Conservation (phyloP, 1,140 invertebrate species). For the Schlechtendalia chinensis region DNA sequence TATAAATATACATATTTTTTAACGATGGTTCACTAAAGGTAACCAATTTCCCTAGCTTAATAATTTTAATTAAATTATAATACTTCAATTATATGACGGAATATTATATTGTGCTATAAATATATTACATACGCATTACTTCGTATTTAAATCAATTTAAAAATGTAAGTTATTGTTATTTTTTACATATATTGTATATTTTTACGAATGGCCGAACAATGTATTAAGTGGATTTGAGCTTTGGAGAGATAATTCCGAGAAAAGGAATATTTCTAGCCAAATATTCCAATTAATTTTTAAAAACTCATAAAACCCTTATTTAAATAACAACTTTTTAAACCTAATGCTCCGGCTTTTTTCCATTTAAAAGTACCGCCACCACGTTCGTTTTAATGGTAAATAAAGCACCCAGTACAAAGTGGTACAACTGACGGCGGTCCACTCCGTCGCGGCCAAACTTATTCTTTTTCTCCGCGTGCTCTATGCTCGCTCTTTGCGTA, state of each 20-base stretch:
- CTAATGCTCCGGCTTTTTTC: too few relatives aligned
- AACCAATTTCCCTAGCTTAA: not conserved
- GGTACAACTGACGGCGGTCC: too few relatives aligned
- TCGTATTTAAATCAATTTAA: not conserved
- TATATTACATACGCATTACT: not conserved
- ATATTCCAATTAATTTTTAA: not conserved
- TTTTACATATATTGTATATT: too few relatives aligned
- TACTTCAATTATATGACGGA: not conserved
- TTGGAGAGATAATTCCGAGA: not conserved
- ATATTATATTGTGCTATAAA: not conserved
- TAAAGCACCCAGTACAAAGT: too few relatives aligned
- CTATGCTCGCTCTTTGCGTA: too few relatives aligned
- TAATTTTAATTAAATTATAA: not conserved
- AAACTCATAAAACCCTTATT: not conserved
- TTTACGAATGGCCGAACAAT: too few relatives aligned
- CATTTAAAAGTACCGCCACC: too few relatives aligned
- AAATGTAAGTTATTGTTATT: too few relatives aligned
- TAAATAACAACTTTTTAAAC: not conserved
- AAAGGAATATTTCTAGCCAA: not conserved
- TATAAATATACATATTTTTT: not conserved
- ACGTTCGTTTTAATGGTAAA: too few relatives aligned
- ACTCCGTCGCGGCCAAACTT: too few relatives aligned
- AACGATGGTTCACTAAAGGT: conserved; percentile 24
- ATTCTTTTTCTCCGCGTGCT: too few relatives aligned
- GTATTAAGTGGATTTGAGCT: not conserved